Conservation (phyloP, 2,888 invertebrate species). For the Erynnis tages region DNA sequence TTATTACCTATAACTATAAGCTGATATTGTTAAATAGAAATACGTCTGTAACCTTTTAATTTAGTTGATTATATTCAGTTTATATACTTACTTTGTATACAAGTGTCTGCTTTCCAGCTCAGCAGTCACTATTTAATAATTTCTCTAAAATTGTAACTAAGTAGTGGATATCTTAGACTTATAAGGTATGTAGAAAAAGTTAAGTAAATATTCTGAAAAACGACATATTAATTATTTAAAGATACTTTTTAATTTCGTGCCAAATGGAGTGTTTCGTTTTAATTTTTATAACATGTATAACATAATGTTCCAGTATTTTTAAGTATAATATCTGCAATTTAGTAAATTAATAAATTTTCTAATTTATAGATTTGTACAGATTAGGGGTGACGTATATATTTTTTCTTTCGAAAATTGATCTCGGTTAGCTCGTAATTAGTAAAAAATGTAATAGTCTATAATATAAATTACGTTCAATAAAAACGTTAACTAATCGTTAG, state of each 20-base stretch:
- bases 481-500: slow-evolving; percentile 66
- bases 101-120: slow-evolving; percentile 57
- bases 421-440: slow-evolving; percentile 58
- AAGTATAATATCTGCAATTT: slow-evolving; percentile 10
- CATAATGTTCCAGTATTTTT: slow-evolving; percentile 8
- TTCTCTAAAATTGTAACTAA: not conserved
- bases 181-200: not conserved
- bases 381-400: slow-evolving; percentile 42
- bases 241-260: slow-evolving; percentile 30
- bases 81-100: not conserved
- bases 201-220: not conserved
- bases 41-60: too few species aligned
- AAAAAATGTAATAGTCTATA: slow-evolving; percentile 65
- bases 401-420: slow-evolving; percentile 54
- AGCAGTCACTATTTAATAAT: slow-evolving; percentile 36
- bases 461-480: slow-evolving; percentile 77
- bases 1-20: too few species aligned
- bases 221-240: not conserved
- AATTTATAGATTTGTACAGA: slow-evolving; percentile 41
- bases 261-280: too few species aligned
- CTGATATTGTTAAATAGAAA: too few species aligned
- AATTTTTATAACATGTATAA: too few species aligned
- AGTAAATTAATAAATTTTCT: slow-evolving; percentile 23
- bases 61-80: too few species aligned
- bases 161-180: not conserved